Base-by-base conservation (phyloP, 92 coral and sea anemone genomes). In the Epizoanthus ramosus region DNA sequence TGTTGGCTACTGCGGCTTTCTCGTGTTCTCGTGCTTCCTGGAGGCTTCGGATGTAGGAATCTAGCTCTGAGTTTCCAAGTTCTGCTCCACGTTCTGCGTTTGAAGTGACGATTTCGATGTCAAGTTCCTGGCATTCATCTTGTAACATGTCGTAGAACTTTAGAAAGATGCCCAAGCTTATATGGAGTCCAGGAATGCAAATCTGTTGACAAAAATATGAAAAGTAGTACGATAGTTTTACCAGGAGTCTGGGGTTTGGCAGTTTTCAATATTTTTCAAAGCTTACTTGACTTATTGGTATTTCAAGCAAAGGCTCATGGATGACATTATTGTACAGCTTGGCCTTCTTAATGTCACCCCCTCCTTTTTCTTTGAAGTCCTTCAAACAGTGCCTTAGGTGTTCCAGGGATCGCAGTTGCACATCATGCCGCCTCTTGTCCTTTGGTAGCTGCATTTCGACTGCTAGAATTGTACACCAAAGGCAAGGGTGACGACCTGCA, bases 401-500 rank as follows among this genome's bases (percentile, higher is more conserved):
- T 2, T 50, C 79, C 25, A 50, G 25, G 1, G 80, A 19, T 18
- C 80, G 19, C 24, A 33, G 43, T 28, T 14, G 64, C n/a, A 75
- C 47, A 37, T 2, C 5, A 37, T 71, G 75, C 68, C 37, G 50
- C 68, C 80, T 75, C 80, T 75, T 4, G 19, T 53, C 33, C 22
- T 24, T 33, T 6, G 80, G 67, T 35, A 19, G 25, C 23, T 24
- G 10, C 67, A 56, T 75, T 57, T 75, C 80, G 6, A 2, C 18
- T 54, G 67, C 45, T 28, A 60, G 64, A 21, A 56, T 60, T 6
- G 68, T 75, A 25, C 80, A 75, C 67, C 80, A 75, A 41, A 75
- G 80, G 63, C 80, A 75, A 47, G 80, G 80, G 35, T 75, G 80
- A 24, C 80, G 80, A 41, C 80, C 80, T 75, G 74, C 12, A 61